Percentiles rank a stretch among this genome's conserved stretches.
phyloP scores from a whole-genome alignment of 1,140 invertebrate species.

The Drosophila biarmipes region DNA sequence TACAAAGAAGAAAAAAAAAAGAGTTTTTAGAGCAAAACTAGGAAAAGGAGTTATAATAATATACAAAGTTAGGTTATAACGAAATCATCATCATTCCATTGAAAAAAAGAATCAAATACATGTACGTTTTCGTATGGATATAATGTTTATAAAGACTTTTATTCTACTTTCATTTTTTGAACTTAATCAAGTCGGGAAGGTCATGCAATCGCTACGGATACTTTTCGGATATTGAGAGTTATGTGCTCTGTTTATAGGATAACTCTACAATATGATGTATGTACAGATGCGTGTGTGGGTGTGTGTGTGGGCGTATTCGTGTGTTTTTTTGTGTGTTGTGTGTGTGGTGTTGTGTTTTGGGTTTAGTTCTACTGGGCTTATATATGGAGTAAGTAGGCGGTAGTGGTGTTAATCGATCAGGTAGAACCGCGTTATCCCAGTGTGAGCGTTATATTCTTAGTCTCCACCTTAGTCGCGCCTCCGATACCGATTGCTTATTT shows the following conservation, averaged over 20 bases:
- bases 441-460: constrained; percentile 20
- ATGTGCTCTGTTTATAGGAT: constrained; percentile 15
- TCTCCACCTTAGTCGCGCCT: constrained; percentile 31
- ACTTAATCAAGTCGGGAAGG: constrained; percentile 11
- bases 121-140: constrained; percentile 14
- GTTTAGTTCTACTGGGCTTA: constrained; percentile 40
- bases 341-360: constrained; percentile 3
- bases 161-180: constrained; percentile 29
- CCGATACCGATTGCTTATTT: constrained; percentile 21
- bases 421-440: constrained; percentile 13
- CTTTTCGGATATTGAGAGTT: constrained; percentile 11
- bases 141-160: constrained; percentile 16
- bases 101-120: constrained; percentile 28
- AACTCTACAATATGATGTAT: constrained; percentile 42
- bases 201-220: constrained; percentile 31
- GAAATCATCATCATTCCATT: constrained; percentile 32
- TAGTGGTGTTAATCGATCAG: constrained; percentile 31
- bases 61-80: constrained; percentile 14
- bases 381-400: constrained; percentile 9
- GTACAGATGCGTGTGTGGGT: constrained; percentile 25
- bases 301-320: constrained; percentile 5
- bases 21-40: constrained; percentile 5
- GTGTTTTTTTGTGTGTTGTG: background rate
- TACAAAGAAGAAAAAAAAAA: constrained; percentile 38
- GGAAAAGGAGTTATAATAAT: constrained; percentile 10